Conservation (phyloP, 2,888 invertebrate genomes). For the Sphaerophoria rueppellii region DNA sequence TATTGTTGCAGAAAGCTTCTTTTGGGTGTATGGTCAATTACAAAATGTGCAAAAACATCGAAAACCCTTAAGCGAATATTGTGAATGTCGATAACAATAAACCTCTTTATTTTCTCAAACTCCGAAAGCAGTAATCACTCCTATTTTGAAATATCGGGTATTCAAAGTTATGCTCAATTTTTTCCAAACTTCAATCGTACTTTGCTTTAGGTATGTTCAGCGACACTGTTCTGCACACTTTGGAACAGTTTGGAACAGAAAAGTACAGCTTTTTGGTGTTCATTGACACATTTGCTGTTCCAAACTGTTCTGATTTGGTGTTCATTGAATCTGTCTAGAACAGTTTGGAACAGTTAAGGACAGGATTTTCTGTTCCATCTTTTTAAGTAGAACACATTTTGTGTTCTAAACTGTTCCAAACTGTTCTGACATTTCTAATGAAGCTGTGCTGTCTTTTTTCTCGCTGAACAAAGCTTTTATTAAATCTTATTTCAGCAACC, state of each 20-base stretch:
- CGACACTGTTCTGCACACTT: background rate
- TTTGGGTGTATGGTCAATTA: background rate
- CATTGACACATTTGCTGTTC: no score
- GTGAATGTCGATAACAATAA: background rate
- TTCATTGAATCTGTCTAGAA: no score
- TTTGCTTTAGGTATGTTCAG: background rate
- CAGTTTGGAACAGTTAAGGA: no score
- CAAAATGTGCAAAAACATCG: background rate
- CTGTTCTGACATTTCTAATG: no score
- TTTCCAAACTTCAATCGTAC: conserved; percentile 27
- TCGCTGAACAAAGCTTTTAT: no score
- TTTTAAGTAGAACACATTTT: no score
- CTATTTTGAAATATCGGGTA: conserved; percentile 6
- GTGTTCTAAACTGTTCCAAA: no score
- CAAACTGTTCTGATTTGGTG: no score
- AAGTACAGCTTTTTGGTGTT: no score
- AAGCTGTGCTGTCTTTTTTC: no score
- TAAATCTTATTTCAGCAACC: background rate
- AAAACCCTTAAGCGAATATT: conserved; percentile 37
- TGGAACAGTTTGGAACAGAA: no score
- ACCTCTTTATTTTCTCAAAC: background rate
- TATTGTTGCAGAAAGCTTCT: conserved; percentile 48
- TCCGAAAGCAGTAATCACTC: conserved; percentile 23
- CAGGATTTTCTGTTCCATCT: no score
- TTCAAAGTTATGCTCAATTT: background rate